A percentile compares a stretch with the other conserved stretches of the same genome.
Conservation (phyloP, 1,140 invertebrate genomes). For the Aporrectodea caliginosa region DNA sequence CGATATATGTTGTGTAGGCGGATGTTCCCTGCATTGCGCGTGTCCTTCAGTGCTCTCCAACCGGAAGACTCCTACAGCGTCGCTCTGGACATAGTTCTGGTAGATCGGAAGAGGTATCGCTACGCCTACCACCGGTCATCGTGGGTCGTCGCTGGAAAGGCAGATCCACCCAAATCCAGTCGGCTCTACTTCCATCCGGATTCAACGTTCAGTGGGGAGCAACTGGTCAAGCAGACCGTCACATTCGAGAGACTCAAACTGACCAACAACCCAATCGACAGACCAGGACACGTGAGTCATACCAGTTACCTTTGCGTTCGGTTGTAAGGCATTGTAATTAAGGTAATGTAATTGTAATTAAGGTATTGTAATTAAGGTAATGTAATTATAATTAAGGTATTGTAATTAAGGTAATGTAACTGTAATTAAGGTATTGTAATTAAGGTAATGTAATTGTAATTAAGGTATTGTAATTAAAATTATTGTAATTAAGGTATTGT, state of each 20-base stretch:
- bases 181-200: constrained; percentile 95
- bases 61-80: constrained; percentile 74
- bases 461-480: no score
- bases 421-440: no score
- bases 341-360: no score
- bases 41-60: constrained; percentile 80
- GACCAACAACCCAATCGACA: constrained; percentile 99
- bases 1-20: no score
- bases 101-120: constrained; percentile 94
- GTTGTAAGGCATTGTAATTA: no score
- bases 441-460: no score
- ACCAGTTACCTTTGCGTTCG: no score
- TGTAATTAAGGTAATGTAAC: no score
- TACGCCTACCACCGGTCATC: no score
- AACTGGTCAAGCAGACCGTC: constrained; percentile 91
- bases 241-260: constrained; percentile 99
- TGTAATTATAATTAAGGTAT: no score
- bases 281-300: constrained; percentile 91
- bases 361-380: no score
- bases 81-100: constrained; percentile 91
- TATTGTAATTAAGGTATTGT: no score
- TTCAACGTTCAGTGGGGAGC: constrained; percentile 92
- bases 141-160: constrained; percentile 97
- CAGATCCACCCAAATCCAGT: constrained; percentile 84
- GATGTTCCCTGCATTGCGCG: constrained; percentile 95